Base-by-base conservation (phyloP, 2,888 invertebrate species). In the Crioceris asparagi region DNA sequence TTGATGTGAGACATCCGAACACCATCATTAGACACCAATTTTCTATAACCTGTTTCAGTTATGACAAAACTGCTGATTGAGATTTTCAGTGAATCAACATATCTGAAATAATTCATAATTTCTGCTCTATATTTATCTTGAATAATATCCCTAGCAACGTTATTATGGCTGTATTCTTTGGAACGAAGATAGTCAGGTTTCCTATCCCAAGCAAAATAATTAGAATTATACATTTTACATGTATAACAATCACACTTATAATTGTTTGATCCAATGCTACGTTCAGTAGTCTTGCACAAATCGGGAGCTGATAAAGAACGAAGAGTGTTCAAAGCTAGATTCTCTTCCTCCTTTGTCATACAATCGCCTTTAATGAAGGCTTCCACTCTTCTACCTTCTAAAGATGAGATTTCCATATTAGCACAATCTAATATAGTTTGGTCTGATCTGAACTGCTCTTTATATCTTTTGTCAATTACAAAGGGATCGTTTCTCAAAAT, bases 71-170 rank as follows among this genome's bases (percentile, higher is more conserved):
- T 65, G 43, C 66, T 61, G 17, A 71, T 52, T 6, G 56, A 49
- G 39, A 70, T 52, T 56, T 62, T 64, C 11, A 71, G 46, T 35
- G 65, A 65, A 49, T 69, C 66, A 15, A 67, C 57, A 52, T 61
- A 59, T 49, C 56, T 56, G 2, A 14, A 18, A 7, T 17, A n/a
- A 17, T 32, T 17, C 1, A n/a, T 12, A 23, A 36, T 36, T 16
- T 46, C 40, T 12, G 35, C 40, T 33, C 36, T 42, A 19, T 46
- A 46, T 35, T 34, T 37, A 25, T 50, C 39, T 35, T 46, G 45
- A 32, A 49, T 47, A 17, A 42, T 39, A 33, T 43, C 41, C 3
- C 44, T 44, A 10, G 12, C 15, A 7, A 2, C 14, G 15, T 27
- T 27, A 2, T 3, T 27, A 14, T 27, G 12, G 4, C 2, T 3